phyloP scores from a whole-genome alignment of 2,797 vertebrate species.

The Gallinago solitaria region DNA sequence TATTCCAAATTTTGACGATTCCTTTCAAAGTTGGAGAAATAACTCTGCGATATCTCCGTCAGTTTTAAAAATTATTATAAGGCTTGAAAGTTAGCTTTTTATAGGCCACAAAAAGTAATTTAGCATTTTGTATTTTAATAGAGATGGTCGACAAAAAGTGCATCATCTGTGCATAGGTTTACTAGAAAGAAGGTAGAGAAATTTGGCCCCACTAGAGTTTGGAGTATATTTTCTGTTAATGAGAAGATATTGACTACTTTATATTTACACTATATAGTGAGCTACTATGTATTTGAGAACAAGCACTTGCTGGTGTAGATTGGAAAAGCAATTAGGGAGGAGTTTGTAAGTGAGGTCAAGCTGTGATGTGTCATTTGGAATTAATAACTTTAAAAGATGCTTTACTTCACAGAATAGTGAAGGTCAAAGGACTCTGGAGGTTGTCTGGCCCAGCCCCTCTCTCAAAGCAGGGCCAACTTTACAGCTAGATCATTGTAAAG shows the following conservation, averaged over 20 bases:
- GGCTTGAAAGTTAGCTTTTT: not conserved
- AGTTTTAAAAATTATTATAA: not conserved
- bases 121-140: not conserved
- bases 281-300: not conserved
- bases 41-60: not conserved
- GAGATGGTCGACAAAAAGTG: not conserved
- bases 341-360: not conserved
- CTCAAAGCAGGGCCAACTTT: not conserved
- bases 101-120: not conserved
- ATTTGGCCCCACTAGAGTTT: not conserved
- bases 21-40: not conserved
- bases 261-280: not conserved
- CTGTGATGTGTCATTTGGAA: not conserved
- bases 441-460: not conserved
- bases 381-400: not conserved
- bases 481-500: not conserved
- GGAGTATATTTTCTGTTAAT: not conserved
- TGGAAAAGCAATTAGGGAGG: not conserved
- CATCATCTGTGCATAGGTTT: not conserved
- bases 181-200: not conserved
- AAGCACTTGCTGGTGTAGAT: not conserved
- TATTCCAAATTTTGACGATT: not conserved
- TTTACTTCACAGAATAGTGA: not conserved
- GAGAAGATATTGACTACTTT: not conserved
- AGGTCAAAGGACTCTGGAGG: not conserved